Base-by-base conservation (phyloP, 2,113 vertebrate genomes). In the Neopipo cinnamomea region DNA sequence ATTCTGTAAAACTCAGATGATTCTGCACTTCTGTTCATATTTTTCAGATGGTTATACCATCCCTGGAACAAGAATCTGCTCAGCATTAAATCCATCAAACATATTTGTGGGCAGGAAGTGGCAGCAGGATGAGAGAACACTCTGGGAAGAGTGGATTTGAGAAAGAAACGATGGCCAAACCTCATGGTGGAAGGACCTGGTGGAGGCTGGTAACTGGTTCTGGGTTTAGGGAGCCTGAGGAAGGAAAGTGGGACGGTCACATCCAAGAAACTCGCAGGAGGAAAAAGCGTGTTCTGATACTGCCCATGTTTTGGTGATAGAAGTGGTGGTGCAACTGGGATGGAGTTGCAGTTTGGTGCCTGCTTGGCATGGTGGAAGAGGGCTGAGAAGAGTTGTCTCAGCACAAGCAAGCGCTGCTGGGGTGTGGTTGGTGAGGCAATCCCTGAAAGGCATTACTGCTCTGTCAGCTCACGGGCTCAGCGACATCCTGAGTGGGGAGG, bases 341-440 rank as follows among this genome's bases (percentile, higher is more conserved):
- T 46, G 76, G 41, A 83, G 52, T 5, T 50, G 50, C 67, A 53
- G 28, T 88, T 50, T 42, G 83, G 25, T 39, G 63, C 25, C 2
- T 17, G 16, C 56, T 46, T 83, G 47, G 41, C 37, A 66, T 14
- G 21, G 25, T 42, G 42, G 67, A 83, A 94, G 12, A 79, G 41
- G 2, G 1, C 30, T 53, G 88, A 56, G 58, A 91, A 59, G 65
- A 90, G 76, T 55, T 8, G 3, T 41, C 72, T 82, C 81, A 71
- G 77, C 85, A 86, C 50, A 83, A 71, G 33, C 1, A 1, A 56
- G 30, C 18, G 62, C 72, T 84, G 79, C 28, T 0, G 10, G 72
- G 95, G 95, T 41, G 94, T 77, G 93, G 93, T 61, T 47, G 27
- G 47, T 95, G 93, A 92, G 59, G 93, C 73, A 96, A 92, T 71